These are phyloP conservation scores for Meandrina meandrites DNA, from an alignment of 92 coral and sea anemone species.

Conservation along the genomic window DNA sequence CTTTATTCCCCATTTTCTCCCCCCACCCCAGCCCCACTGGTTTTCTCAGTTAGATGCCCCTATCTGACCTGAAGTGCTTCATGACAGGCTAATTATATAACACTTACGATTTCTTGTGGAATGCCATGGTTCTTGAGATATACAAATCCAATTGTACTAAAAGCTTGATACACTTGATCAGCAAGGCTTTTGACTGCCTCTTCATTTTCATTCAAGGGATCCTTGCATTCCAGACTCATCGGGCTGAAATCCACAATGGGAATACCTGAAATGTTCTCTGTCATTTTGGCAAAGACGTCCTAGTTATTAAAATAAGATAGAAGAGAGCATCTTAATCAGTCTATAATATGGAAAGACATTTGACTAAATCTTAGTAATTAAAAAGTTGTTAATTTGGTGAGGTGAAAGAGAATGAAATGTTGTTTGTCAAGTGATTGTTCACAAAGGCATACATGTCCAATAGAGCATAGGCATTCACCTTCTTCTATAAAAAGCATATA, in stretches of 20 bases:
- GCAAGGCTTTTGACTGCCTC: slow-evolving; percentile 51
- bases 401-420: too few relatives aligned
- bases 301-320: background rate
- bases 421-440: too few relatives aligned
- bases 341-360: too few relatives aligned
- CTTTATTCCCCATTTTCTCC: too few relatives aligned
- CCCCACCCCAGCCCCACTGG: too few relatives aligned
- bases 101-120: slow-evolving; percentile 52
- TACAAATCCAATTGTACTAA: slow-evolving; percentile 73
- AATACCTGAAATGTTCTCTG: slow-evolving; percentile 1
- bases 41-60: background rate
- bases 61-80: background rate
- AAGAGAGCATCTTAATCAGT: background rate
- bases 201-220: slow-evolving; percentile 6
- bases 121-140: slow-evolving; percentile 73
- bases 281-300: background rate
- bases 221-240: slow-evolving; percentile 31
- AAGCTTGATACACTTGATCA: slow-evolving; percentile 50
- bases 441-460: too few relatives aligned
- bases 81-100: background rate
- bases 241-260: slow-evolving; percentile 67
- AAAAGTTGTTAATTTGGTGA: too few relatives aligned
- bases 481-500: too few relatives aligned
- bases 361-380: too few relatives aligned
- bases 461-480: too few relatives aligned